Percentiles rank a stretch among this genome's conserved stretches.
These are phyloP conservation scores for Chrysocyon brachyurus DNA, from an alignment of 2,797 vertebrate genomes.

Conservation along the genomic window DNA sequence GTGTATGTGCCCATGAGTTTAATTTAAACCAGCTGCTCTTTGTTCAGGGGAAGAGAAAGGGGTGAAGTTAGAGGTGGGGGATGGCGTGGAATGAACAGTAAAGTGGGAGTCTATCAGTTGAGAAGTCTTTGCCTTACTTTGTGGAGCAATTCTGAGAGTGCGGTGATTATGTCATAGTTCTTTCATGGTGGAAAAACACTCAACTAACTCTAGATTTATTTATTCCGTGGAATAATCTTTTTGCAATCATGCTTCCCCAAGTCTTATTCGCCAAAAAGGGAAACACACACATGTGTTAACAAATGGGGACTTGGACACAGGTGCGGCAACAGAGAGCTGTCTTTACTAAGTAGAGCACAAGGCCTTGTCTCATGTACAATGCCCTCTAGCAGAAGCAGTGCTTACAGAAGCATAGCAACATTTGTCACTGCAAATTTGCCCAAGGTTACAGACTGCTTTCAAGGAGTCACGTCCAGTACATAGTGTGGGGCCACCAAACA, in stretches of 20 bases:
- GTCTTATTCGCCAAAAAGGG: slow-evolving; percentile 72
- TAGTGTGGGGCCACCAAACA: slow-evolving; percentile 82
- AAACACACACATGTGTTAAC: slow-evolving; percentile 82
- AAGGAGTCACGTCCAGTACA: slow-evolving; percentile 66
- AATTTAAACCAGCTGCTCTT: slow-evolving; percentile 79
- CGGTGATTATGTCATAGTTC: slow-evolving; percentile 16
- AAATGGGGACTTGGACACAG: slow-evolving; percentile 89
- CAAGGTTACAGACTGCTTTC: slow-evolving; percentile 69
- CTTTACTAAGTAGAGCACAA: slow-evolving; percentile 87
- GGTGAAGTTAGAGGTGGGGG: slow-evolving; percentile 4
- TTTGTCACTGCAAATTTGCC: slow-evolving; percentile 81
- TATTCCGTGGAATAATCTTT: slow-evolving; percentile 60
- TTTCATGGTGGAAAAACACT: slow-evolving; percentile 38
- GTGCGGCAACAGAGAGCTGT: slow-evolving; percentile 85
- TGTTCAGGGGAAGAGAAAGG: slow-evolving; percentile 66
- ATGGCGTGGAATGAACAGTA: slow-evolving; percentile 8
- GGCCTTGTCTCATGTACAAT: slow-evolving; percentile 83
- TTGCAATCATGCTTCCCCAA: slow-evolving; percentile 77
- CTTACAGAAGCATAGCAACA: slow-evolving; percentile 86
- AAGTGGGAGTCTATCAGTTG: neutral
- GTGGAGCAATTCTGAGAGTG: slow-evolving; percentile 49
- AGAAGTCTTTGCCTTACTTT: slow-evolving; percentile 26
- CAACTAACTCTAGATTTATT: slow-evolving; percentile 41
- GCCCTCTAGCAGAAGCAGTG: slow-evolving; percentile 86
- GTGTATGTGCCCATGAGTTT: slow-evolving; percentile 59